A percentile compares a stretch with the other conserved stretches of the same genome.
These are phyloP conservation scores for Ceratosolen fusciceps DNA, from an alignment of 1,140 invertebrate species.

Conservation along the genomic window DNA sequence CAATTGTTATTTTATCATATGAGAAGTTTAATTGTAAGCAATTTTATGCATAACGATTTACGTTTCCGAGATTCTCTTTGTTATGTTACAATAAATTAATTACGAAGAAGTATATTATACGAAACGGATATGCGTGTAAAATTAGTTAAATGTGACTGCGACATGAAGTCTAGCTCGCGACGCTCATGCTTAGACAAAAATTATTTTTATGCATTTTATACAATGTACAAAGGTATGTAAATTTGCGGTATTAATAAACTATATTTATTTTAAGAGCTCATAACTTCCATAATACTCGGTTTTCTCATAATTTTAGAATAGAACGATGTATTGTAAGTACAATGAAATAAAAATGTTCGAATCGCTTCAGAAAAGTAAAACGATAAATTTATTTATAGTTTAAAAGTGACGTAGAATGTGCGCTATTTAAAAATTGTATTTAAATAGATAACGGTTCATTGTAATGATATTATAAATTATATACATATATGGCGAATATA, in stretches of 20 bases:
- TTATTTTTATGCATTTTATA: conserved; percentile 52
- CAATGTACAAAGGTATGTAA: conserved; percentile 49
- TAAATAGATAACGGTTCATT: conserved; percentile 46
- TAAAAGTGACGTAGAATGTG: conserved; percentile 12
- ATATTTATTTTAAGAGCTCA: conserved; percentile 27
- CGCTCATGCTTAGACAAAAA: conserved; percentile 46
- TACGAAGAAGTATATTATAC: conserved; percentile 8
- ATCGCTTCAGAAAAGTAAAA: neutral
- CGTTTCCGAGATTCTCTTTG: neutral
- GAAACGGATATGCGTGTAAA: conserved; percentile 24
- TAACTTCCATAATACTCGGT: conserved; percentile 24
- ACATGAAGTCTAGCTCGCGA: conserved; percentile 28
- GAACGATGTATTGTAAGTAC: conserved; percentile 29
- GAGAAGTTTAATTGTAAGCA: neutral
- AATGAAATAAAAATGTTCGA: conserved; percentile 15
- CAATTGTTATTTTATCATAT: conserved; percentile 3
- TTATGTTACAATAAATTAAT: neutral
- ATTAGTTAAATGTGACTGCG: conserved; percentile 13
- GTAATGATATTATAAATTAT: conserved; percentile 49
- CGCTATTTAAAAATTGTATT: conserved; percentile 37
- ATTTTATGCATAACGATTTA: neutral
- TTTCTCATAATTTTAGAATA: conserved; percentile 31
- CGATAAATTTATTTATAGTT: conserved; percentile 40
- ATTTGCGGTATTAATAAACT: conserved; percentile 35
- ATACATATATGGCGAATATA: conserved; percentile 50